Evolutionary conservation across 2,888 invertebrate species (phyloP).

Genomic region (Drosophila meridionalis): DNA sequence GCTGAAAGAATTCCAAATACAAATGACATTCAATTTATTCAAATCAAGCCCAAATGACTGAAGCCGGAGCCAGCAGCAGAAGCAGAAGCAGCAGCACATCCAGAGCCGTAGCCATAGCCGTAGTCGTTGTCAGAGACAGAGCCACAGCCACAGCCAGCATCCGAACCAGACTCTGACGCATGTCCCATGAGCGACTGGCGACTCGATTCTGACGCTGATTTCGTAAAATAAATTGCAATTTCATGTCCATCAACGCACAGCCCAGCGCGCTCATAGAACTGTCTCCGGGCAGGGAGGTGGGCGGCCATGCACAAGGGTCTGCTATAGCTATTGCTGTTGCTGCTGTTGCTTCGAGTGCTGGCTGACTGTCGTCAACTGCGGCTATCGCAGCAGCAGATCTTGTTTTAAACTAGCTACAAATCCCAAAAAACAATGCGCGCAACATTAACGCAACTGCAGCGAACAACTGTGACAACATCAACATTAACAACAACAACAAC

Average conservation of each 20-base stretch:
- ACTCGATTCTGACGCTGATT: slow-evolving; percentile 64
- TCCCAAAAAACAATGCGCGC: slow-evolving; percentile 57
- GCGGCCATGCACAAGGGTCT: slow-evolving; percentile 19
- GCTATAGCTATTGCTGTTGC: neutral
- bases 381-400: slow-evolving; percentile 62
- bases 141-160: slow-evolving; percentile 11
- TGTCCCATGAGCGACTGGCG: slow-evolving; percentile 51
- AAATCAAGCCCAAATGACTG: slow-evolving; percentile 73
- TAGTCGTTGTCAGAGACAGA: slow-evolving; percentile 4
- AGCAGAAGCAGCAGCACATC: neutral
- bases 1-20: slow-evolving; percentile 71
- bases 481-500: slow-evolving; percentile 44
- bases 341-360: slow-evolving; percentile 8
- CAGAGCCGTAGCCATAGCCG: slow-evolving; percentile 16
- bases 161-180: slow-evolving; percentile 18
- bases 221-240: slow-evolving; percentile 79
- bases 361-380: slow-evolving; percentile 38
- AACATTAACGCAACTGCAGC: slow-evolving; percentile 56
- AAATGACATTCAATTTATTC: slow-evolving; percentile 81
- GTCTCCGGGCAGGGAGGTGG: slow-evolving; percentile 1
- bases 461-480: slow-evolving; percentile 39
- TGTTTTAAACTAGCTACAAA: slow-evolving; percentile 40
- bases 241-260: slow-evolving; percentile 72
- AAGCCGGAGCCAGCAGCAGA: slow-evolving; percentile 8
- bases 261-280: slow-evolving; percentile 31